A percentile compares a stretch with the other conserved stretches of the same genome.
These are phyloP conservation scores for Phorcus lineatus DNA, from an alignment of 2,888 invertebrate genomes.

Conservation along the genomic window DNA sequence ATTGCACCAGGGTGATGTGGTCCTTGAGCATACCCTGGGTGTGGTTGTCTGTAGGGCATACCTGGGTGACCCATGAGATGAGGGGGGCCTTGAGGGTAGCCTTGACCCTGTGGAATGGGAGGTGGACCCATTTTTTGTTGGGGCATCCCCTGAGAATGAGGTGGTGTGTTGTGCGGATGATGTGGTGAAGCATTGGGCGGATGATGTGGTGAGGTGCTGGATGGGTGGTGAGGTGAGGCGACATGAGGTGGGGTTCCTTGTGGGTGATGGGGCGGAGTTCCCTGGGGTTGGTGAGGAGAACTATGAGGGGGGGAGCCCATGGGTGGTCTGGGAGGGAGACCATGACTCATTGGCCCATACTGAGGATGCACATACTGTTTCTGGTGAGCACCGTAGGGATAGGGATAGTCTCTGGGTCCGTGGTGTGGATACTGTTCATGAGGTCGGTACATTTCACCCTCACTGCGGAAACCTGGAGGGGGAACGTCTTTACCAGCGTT, in stretches of 20 bases:
- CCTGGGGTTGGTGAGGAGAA: not conserved
- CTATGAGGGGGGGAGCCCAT: conserved; percentile 20
- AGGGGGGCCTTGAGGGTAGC: conserved; percentile 27
- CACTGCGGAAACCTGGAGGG: not conserved
- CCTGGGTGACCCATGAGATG: conserved; percentile 21
- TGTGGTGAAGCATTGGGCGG: not conserved
- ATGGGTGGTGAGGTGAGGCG: not conserved
- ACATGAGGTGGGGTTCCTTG: conserved; percentile 9
- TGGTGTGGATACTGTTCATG: conserved; percentile 1
- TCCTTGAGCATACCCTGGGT: conserved; percentile 27
- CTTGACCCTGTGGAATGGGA: conserved; percentile 28
- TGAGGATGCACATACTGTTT: conserved; percentile 22
- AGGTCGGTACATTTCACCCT: not conserved
- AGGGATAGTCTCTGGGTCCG: not conserved
- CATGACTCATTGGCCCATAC: conserved; percentile 17
- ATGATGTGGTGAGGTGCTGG: conserved; percentile 5
- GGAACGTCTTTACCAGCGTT: not conserved
- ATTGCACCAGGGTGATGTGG: conserved; percentile 30
- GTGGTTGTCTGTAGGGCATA: conserved; percentile 26
- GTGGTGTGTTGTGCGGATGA: conserved; percentile 20
- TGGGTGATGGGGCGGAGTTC: not conserved
- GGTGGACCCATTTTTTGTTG: conserved; percentile 26
- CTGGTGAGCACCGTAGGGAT: conserved; percentile 10
- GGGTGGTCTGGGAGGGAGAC: not conserved
- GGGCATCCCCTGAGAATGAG: conserved; percentile 26